Conservation (phyloP, 2,113 vertebrate genomes). For the Osmerus eperlanus region DNA sequence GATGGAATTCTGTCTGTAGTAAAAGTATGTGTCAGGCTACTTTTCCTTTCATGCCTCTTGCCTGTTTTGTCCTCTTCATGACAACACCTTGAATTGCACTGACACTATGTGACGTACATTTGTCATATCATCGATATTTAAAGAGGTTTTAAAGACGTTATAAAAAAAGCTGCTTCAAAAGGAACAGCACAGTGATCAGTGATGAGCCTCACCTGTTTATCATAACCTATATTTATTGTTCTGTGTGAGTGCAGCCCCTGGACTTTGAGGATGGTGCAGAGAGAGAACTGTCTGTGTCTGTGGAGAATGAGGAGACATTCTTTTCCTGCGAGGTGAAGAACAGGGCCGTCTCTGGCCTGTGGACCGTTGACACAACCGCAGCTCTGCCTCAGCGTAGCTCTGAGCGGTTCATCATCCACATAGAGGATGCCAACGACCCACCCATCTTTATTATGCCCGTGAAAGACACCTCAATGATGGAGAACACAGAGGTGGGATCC, state of each 20-base stretch:
- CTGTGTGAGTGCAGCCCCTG: conserved; percentile 42
- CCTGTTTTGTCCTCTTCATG: no score
- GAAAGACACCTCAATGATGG: conserved; percentile 20
- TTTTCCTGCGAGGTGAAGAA: conserved; percentile 48
- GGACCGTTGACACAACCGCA: conserved; percentile 36
- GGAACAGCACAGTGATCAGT: no score
- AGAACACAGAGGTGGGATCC: conserved; percentile 41
- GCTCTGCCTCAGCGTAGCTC: background rate
- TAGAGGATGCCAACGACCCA: conserved; percentile 47
- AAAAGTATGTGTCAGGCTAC: conserved; percentile 25
- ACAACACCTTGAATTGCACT: no score
- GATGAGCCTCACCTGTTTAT: no score
- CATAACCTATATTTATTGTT: background rate
- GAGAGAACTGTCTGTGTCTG: conserved; percentile 33
- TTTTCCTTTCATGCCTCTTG: no score
- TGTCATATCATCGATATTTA: no score
- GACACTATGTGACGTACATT: no score
- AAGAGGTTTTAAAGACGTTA: no score
- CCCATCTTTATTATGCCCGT: conserved; percentile 20
- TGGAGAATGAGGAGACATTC: conserved; percentile 46
- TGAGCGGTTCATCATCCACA: conserved; percentile 29
- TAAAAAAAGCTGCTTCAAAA: no score
- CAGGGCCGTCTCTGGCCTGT: conserved; percentile 27
- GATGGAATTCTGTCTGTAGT: conserved; percentile 61
- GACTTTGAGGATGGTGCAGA: conserved; percentile 40